Evolutionary conservation across 2,797 vertebrate genomes (phyloP), one percentile per base, ranked within the genome.

Genomic region (Natrix natrix): DNA sequence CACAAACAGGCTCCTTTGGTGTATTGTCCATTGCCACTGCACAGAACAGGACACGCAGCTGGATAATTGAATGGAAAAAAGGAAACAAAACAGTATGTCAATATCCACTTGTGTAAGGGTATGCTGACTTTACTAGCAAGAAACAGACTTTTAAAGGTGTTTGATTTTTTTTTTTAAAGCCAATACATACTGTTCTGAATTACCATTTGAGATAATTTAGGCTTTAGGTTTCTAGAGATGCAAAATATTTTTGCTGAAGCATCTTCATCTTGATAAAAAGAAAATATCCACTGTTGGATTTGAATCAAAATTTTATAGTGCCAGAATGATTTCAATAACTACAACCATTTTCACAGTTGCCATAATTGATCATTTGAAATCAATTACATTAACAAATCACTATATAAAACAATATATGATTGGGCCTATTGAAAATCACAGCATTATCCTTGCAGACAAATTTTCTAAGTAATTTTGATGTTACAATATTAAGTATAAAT

Each of bases 11-110:
- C 98, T 93, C 99, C 99, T 97, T 99, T 99, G 91, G 99, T 99
- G 95, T 99, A 99, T 20, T 99, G 99, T 94, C 99, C 99, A 3
- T 99, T 99, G 94, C 99, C 99, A 66, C 99, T 99, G 98, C 99
- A 99, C 90, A 99, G 98, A 92, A 99, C 99, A 0, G 99, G 99
- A 96, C 99, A 99, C 16, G 99, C 99, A 92, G 98, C 99, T 99
- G 98, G n/a, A 96, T 96, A 95, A 95, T 1, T 0, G 91, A 97
- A 95, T 0, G 55, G 93, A 63, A 97, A 69, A 69, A 93, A 86
- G 88, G 94, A 93, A 32, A 66, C 94, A 97, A 95, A 96, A 96
- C 1, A 37, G 55, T 90, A 94, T 48, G 90, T 96, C 92, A 96
- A 93, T 66, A 88, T 60, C 74, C 10, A 90, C 54, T 83, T 66